Evolutionary conservation across 2,113 vertebrate species (phyloP).

Genomic region (Silurus meridionalis): DNA sequence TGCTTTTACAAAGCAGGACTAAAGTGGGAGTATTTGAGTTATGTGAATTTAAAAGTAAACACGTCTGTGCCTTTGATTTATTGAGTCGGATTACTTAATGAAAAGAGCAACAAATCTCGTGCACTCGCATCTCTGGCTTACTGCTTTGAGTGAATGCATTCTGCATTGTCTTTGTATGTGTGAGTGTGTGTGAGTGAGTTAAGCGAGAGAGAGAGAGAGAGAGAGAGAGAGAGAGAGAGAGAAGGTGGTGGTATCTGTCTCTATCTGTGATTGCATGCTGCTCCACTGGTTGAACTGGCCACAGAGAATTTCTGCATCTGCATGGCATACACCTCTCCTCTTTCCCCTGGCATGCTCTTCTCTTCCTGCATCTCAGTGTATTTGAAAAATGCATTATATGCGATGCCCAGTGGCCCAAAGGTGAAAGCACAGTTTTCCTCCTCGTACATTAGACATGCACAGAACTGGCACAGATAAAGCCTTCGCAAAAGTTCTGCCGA

Average conservation of each 20-base stretch:
- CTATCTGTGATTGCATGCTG: constrained; percentile 51
- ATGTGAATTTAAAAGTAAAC: constrained; percentile 30
- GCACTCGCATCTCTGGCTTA: neutral
- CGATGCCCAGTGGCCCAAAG: neutral
- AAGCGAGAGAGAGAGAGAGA: neutral
- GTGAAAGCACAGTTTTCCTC: neutral
- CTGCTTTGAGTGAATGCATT: neutral
- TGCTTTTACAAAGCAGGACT: constrained; percentile 22
- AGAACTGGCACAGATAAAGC: constrained; percentile 38
- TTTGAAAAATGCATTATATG: constrained; percentile 34
- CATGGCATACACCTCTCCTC: constrained; percentile 37
- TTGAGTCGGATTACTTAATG: constrained; percentile 22
- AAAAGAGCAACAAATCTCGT: constrained; percentile 27
- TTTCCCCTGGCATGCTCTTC: constrained; percentile 35
- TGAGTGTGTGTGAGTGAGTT: neutral
- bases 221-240: neutral
- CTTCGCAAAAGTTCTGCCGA: constrained; percentile 1
- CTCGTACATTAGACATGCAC: constrained; percentile 4
- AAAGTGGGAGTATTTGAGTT: constrained; percentile 34
- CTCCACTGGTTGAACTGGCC: constrained; percentile 62
- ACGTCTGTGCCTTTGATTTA: constrained; percentile 26
- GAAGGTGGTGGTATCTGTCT: constrained; percentile 11
- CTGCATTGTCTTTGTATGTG: neutral
- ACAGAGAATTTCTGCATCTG: constrained; percentile 50
- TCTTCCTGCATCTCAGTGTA: constrained; percentile 43